Evolutionary conservation across 1,140 invertebrate species (phyloP).

Genomic region (Aphelenchoides fujianensis): DNA sequence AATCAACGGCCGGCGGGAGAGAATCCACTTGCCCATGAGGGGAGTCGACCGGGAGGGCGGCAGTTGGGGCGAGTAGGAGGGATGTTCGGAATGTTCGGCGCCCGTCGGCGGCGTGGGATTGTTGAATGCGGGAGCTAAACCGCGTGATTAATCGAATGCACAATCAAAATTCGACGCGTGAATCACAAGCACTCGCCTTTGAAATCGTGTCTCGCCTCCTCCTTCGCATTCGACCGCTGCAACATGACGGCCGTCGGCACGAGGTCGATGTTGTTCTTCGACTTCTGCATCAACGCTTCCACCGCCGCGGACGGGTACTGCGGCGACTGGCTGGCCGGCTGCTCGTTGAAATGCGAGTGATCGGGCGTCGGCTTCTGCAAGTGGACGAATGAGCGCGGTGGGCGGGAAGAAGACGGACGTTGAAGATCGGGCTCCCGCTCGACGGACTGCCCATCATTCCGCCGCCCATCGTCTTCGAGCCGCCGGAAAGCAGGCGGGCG

Average conservation of each 20-base stretch:
- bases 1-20: no score
- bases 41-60: background rate
- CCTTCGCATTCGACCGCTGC: conserved; percentile 2
- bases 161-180: no score
- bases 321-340: background rate
- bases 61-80: background rate
- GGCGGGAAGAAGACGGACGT: no score
- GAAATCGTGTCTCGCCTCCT: conserved; percentile 13
- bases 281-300: background rate
- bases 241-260: conserved; percentile 24
- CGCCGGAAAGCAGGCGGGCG: background rate
- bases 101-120: background rate
- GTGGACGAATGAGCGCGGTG: no score
- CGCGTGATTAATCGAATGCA: no score
- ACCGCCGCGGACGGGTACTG: background rate
- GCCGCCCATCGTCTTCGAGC: background rate
- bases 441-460: background rate
- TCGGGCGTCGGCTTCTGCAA: background rate
- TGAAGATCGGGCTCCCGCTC: no score
- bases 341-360: background rate
- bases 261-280: conserved; percentile 14
- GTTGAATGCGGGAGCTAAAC: conserved; percentile 14
- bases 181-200: background rate
- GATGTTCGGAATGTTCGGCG: background rate
- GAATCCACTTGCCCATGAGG: background rate